These are phyloP conservation scores for Oxyruncus cristatus DNA, from an alignment of 2,113 vertebrate species.

Conservation along the genomic window DNA sequence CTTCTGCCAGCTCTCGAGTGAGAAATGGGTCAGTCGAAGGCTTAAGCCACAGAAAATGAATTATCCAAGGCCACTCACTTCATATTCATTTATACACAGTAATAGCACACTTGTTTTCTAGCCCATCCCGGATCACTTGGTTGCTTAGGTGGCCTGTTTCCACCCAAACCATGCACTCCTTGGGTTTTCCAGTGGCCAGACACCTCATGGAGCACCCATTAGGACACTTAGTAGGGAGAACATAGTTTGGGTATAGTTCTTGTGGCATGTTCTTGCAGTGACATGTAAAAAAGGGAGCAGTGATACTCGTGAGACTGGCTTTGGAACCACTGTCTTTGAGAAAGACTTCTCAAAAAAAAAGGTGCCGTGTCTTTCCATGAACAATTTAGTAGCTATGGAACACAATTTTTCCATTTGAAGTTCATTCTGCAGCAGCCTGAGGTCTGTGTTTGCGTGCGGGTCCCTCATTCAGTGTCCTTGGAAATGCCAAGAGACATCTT, in stretches of 20 bases:
- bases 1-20: neutral
- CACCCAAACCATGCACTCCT: neutral
- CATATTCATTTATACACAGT: neutral
- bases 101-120: neutral
- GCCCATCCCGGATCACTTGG: neutral
- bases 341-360: neutral
- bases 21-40: neutral
- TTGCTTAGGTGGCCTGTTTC: neutral
- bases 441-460: neutral
- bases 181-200: neutral
- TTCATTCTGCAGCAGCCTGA: neutral
- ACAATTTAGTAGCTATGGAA: neutral
- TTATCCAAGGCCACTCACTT: neutral
- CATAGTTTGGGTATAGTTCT: too few species aligned
- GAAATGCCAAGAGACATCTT: neutral
- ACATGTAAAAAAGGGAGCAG: neutral
- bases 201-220: neutral
- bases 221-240: neutral
- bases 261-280: neutral
- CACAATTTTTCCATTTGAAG: neutral
- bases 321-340: neutral
- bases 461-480: neutral
- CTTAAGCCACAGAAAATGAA: neutral
- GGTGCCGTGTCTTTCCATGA: neutral
- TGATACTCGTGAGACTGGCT: neutral